Evolutionary conservation across 2,113 vertebrate species (phyloP).

Genomic region (Oxyura jamaicensis): DNA sequence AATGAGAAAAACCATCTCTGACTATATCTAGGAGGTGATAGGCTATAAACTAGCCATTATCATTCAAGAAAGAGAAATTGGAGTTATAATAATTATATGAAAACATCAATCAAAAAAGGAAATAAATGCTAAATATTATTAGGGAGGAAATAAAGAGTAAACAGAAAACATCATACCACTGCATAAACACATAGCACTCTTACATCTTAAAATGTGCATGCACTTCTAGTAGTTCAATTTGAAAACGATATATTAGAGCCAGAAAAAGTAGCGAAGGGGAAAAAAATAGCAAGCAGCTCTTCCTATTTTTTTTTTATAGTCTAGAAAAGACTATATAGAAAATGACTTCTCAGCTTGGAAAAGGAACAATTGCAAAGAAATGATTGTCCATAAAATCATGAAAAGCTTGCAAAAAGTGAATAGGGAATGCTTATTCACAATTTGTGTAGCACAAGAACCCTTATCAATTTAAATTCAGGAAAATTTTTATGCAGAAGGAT

Average conservation of each 20-base stretch:
- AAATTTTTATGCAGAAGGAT: background rate
- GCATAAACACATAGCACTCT: background rate
- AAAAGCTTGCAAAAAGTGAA: background rate
- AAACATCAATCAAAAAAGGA: background rate
- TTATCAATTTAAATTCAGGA: background rate
- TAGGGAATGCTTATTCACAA: background rate
- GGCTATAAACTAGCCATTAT: background rate
- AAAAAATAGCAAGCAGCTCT: background rate
- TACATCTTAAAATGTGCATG: background rate
- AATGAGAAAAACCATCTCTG: background rate
- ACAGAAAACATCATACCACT: background rate
- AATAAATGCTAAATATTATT: background rate
- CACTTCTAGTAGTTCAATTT: background rate
- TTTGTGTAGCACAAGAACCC: background rate
- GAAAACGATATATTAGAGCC: background rate
- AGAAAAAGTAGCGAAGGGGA: background rate
- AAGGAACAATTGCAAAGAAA: background rate
- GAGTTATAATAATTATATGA: background rate
- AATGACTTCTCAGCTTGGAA: background rate
- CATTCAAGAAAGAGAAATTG: background rate
- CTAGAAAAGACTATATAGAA: background rate
- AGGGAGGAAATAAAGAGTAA: background rate
- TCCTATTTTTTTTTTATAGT: too few species aligned
- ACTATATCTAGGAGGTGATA: background rate
- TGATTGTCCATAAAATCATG: background rate